Base-by-base conservation (phyloP, 2,113 vertebrate species). In the Antechinus flavipes region DNA sequence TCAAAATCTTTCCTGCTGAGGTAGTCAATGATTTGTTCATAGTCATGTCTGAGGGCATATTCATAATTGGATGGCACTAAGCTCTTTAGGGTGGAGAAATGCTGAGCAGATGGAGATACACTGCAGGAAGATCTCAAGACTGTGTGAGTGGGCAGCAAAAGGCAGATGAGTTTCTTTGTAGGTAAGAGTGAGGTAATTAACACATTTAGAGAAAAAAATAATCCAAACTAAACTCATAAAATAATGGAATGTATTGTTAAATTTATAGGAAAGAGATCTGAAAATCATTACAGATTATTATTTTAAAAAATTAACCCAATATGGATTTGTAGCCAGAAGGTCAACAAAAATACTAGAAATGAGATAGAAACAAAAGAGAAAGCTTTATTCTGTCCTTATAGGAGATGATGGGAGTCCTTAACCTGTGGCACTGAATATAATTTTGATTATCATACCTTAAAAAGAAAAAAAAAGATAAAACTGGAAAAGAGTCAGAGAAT, bases 101-200 rank as follows among this genome's bases (percentile, higher is more conserved):
- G 96, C 96, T 97, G 97, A 93, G 96, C 94, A 24, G 8, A 94
- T 94, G 95, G 95, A 30, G 96, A 93, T n/a, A 56, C 94, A 91
- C 90, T 4, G 0, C 92, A n/a, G 97, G 96, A 68, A 98, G 95
- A 93, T 90, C 96, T 96, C 95, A 95, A 97, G 96, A 95, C 98
- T 96, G 97, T 42, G 95, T 2, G 96, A 97, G 98, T 98, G 97
- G 98, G 98, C 96, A 95, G 96, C 89, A 95, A 91, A 95, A 93
- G 97, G 94, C 93, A 96, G 96, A 96, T 1, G 93, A 94, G 93
- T n/a, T 91, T 94, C 92, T 94, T 94, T 96, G 96, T 97, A 95
- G 96, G 97, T 93, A 96, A 97, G 92, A 93, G 92, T 91, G 94
- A 95, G 96, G 97, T 94, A 96, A 94, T 1, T 84, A 84, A 84